A percentile compares a stretch with the other conserved stretches of the same genome.
These are phyloP conservation scores for Pomacea canaliculata DNA, from an alignment of 2,888 invertebrate genomes.

Conservation along the genomic window DNA sequence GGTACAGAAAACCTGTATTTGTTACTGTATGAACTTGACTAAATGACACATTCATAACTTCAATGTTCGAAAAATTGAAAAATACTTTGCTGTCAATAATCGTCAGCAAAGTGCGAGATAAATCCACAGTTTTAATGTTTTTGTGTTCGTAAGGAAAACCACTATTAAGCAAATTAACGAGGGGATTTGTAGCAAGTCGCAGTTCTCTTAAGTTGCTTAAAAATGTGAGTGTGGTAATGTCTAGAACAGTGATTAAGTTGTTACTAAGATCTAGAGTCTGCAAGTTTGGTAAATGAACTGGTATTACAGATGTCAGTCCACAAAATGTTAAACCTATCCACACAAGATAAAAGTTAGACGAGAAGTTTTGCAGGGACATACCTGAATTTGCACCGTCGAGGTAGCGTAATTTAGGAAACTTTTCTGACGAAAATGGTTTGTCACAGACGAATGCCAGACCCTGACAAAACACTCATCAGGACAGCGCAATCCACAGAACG, in stretches of 20 bases:
- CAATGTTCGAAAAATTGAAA: no score
- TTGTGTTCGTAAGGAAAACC: no score
- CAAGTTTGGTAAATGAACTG: conserved; percentile 6
- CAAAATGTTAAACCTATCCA: background rate
- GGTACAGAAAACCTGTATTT: conserved; percentile 9
- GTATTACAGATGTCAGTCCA: conserved; percentile 3
- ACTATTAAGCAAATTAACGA: background rate
- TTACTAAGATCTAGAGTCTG: conserved; percentile 20
- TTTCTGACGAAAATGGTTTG: background rate
- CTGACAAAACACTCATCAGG: conserved; percentile 21
- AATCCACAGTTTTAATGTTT: no score
- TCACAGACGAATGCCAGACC: conserved; percentile 25
- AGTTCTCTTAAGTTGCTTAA: conserved; percentile 14
- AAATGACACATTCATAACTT: no score
- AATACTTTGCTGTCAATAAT: no score
- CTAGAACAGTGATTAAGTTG: conserved; percentile 13
- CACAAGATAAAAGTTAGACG: conserved; percentile 1
- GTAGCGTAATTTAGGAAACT: conserved; percentile 4
- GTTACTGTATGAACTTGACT: background rate
- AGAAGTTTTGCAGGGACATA: background rate
- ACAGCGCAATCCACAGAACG: conserved; percentile 19
- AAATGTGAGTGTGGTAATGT: background rate
- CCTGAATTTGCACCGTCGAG: conserved; percentile 7
- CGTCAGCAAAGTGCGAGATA: no score
- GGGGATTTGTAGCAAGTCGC: conserved; percentile 1